These are phyloP conservation scores for Agrochola macilenta DNA, from an alignment of 2,888 invertebrate genomes.

Conservation along the genomic window DNA sequence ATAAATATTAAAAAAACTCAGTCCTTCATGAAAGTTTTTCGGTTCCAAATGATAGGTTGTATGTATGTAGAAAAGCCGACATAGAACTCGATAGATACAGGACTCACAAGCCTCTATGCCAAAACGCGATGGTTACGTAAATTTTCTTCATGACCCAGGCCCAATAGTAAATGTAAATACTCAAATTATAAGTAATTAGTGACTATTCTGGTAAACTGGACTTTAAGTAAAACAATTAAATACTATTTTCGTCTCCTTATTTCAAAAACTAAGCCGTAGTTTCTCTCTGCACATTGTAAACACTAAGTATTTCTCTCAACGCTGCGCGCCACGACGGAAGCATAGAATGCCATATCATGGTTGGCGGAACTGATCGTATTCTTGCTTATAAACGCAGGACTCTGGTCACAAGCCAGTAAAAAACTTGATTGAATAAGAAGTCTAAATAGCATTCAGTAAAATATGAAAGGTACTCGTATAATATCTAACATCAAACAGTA, in stretches of 20 bases:
- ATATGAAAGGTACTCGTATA: constrained; percentile 23
- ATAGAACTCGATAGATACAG: background rate
- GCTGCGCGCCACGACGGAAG: constrained; percentile 42
- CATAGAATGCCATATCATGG: constrained; percentile 59
- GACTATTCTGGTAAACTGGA: no score
- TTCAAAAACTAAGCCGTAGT: background rate
- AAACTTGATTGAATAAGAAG: constrained; percentile 52
- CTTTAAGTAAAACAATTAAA: background rate
- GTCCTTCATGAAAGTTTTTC: background rate
- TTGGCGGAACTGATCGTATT: constrained; percentile 52
- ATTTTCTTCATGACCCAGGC: background rate
- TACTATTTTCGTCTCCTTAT: background rate
- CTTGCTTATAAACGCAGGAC: constrained; percentile 55
- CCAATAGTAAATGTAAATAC: no score
- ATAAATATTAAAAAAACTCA: background rate
- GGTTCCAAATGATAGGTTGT: background rate
- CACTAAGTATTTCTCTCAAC: constrained; percentile 52
- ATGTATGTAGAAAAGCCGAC: background rate
- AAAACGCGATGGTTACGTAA: background rate
- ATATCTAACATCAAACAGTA: background rate
- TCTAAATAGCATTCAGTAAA: constrained; percentile 35
- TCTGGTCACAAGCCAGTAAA: constrained; percentile 53
- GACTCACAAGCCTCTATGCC: background rate
- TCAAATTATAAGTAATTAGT: background rate
- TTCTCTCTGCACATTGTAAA: constrained; percentile 37